A percentile compares a stretch with the other conserved stretches of the same genome.
Conservation (phyloP, 2,888 invertebrate genomes). For the Chirona hameri region DNA sequence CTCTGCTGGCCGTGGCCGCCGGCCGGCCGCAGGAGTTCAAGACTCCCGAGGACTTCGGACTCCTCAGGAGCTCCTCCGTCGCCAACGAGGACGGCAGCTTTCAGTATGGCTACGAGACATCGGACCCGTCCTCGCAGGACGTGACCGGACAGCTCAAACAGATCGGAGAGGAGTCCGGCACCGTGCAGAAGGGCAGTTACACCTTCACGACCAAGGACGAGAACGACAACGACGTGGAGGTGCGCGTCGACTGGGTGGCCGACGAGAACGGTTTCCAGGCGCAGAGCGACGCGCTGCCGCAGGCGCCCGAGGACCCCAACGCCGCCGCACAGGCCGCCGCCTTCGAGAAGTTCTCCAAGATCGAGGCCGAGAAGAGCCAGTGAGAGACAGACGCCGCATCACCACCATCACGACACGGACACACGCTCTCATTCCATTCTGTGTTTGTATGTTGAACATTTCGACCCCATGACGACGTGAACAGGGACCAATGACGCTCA, state of each 20-base stretch:
- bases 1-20: slow-evolving; percentile 1
- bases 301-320: not conserved
- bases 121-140: slow-evolving; percentile 1
- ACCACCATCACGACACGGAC: too few species aligned
- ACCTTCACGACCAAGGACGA: not conserved
- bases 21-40: not conserved
- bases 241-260: not conserved
- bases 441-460: too few species aligned
- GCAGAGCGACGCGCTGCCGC: not conserved
- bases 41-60: not conserved
- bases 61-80: slow-evolving; percentile 28
- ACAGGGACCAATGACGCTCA: too few species aligned
- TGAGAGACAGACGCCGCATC: too few species aligned
- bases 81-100: slow-evolving; percentile 36
- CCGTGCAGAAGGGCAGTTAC: not conserved
- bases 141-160: not conserved
- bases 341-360: not conserved
- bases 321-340: not conserved
- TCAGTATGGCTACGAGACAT: slow-evolving; percentile 35
- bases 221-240: not conserved
- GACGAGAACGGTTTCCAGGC: slow-evolving; percentile 8
- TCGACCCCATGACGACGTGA: too few species aligned
- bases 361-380: too few species aligned
- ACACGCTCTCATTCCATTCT: too few species aligned
- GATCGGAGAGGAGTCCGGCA: not conserved